phyloP scores from a whole-genome alignment of 2,113 vertebrate genomes.

The Archilochus colubris region DNA sequence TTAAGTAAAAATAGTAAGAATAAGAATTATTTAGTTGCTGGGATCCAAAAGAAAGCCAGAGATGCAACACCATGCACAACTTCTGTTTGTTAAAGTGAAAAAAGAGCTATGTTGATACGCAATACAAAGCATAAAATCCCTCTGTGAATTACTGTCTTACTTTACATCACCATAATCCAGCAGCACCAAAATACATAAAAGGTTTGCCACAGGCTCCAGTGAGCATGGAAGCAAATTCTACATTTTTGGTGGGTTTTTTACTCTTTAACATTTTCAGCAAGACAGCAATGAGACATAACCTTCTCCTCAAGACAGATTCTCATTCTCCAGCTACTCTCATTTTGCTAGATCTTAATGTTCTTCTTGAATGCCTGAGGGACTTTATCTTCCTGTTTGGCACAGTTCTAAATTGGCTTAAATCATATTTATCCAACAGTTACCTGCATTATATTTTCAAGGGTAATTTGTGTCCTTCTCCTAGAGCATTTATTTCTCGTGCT shows the following conservation, averaged over 20 bases:
- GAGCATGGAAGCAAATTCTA: neutral
- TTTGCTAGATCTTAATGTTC: constrained; percentile 77
- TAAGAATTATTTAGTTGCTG: neutral
- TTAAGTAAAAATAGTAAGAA: neutral
- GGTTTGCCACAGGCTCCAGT: neutral
- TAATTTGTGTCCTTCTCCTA: constrained; percentile 70
- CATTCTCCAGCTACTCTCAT: constrained; percentile 65
- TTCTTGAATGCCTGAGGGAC: constrained; percentile 73
- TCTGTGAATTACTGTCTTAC: neutral
- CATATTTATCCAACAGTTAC: constrained; percentile 74
- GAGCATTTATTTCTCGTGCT: constrained; percentile 60
- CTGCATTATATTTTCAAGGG: constrained; percentile 74
- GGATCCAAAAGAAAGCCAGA: neutral
- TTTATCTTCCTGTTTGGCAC: constrained; percentile 77
- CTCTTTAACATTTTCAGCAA: constrained; percentile 53
- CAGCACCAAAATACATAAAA: neutral
- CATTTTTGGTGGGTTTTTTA: neutral
- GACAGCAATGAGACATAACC: constrained; percentile 66
- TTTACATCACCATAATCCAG: neutral
- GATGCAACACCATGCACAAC: neutral
- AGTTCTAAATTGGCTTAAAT: constrained; percentile 73
- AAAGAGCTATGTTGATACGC: neutral
- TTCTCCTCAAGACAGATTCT: constrained; percentile 67
- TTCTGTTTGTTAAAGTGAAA: constrained; percentile 2
- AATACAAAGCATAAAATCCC: neutral